Evolutionary conservation across 2,888 invertebrate species (phyloP), one percentile per base, ranked within the genome.

Genomic region (Aricia artaxerxes): DNA sequence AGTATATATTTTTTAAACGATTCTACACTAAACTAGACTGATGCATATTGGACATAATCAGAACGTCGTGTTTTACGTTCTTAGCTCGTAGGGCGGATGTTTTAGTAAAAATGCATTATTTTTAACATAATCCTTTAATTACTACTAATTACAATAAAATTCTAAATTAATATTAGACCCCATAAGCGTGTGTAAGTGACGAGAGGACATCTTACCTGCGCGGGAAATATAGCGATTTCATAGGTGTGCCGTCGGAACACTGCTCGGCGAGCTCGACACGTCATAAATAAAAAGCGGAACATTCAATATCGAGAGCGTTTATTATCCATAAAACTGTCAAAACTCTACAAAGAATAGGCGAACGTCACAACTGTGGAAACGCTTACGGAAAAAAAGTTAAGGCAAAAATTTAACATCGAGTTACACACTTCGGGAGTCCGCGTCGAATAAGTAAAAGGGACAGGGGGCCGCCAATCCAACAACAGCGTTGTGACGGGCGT

Each of bases 401-500:
- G 93, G 93, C 94, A 92, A 86, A 57, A 61, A 88, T 81, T 78
- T 85, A 86, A 89, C 90, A 90, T 90, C 89, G 89, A 89, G 85
- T 84, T 89, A 88, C 88, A 82, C 80, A 81, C 60, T 80, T 80
- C 77, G 80, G 69, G 79, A 79, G 57, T 80, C 76, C 76, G 49
- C 76, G 31, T 76, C 76, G 78, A 78, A 78, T 78, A 78, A 78
- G 73, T 57, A 60, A 73, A 73, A 73, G 78, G 73, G 94, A 92
- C 93, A 93, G 92, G 93, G 94, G 95, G 93, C 94, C 93, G 92
- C 89, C 93, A 93, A 93, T 94, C 94, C 95, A 95, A 94, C 95
- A 95, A 95, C 94, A 86, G 82, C 83, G 94, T 94, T 94, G 94
- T 93, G 94, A 94, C 94, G 85, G 86, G 80, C 83, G 91, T 92